Conservation (phyloP, 30 jellyfish, hydroid and myxozoan genomes). For the Phacellophora camtschatica region DNA sequence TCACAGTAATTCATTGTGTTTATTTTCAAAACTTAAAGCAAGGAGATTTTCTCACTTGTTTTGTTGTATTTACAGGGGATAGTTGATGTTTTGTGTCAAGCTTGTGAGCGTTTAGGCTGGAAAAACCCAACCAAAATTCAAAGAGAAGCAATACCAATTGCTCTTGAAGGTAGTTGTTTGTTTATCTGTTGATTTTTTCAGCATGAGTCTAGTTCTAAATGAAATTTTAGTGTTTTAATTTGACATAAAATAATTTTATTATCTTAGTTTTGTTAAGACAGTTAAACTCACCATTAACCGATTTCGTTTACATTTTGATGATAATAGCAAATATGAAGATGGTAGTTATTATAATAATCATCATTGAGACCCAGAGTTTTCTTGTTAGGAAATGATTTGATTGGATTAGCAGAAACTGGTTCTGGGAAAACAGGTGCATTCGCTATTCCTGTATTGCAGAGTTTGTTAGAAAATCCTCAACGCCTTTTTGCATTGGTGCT, state of each 20-base stretch:
- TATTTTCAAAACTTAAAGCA: too few species aligned
- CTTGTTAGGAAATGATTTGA: constrained; percentile 85
- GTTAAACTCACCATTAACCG: too few species aligned
- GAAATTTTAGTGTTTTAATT: neutral
- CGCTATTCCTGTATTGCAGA: constrained; percentile 93
- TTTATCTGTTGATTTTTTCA: neutral
- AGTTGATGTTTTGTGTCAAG: constrained; percentile 81
- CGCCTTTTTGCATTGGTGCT: constrained; percentile 87
- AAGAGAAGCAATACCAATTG: constrained; percentile 91
- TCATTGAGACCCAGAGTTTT: too few species aligned
- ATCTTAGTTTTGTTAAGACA: too few species aligned
- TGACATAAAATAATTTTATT: neutral
- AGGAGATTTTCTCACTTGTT: too few species aligned
- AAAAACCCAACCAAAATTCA: constrained; percentile 88
- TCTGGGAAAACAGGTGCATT: constrained; percentile 99
- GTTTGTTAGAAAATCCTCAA: constrained; percentile 92
- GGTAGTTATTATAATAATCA: too few species aligned
- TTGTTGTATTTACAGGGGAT: constrained; percentile 83
- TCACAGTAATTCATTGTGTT: too few species aligned
- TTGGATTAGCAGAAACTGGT: constrained; percentile 99
- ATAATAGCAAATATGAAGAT: too few species aligned
- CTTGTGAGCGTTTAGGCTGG: constrained; percentile 96
- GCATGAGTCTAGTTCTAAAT: neutral
- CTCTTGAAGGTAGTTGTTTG: constrained; percentile 76
- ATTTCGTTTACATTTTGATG: too few species aligned